Evolutionary conservation across 2,888 invertebrate species (phyloP), one percentile per base, ranked within the genome.

Genomic region (Orthosia gracilis): DNA sequence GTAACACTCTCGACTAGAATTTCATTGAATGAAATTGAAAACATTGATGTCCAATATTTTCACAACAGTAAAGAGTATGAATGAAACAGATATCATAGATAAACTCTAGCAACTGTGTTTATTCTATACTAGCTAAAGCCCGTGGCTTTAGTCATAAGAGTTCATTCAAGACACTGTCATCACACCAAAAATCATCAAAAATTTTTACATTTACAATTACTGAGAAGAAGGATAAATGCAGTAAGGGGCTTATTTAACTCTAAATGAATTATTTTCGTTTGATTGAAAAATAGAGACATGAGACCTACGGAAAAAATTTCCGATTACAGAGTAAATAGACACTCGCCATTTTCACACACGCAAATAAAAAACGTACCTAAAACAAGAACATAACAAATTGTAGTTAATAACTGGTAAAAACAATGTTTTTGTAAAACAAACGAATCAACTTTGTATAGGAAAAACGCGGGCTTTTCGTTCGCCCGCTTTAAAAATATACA

Each of bases 11-110:
- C 54, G 58, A 54, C 57, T 83, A 73, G 31, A 40, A 58, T 78
- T 69, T 52, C 79, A 73, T 9, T 81, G 66, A 83, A 69, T 78
- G 79, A 63, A 80, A 55, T 75, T 78, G 70, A 71, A 59, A 58
- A 82, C 65, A 69, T 73, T 61, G 67, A 26, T 31, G 68, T 65
- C 0, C 49, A 49, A 57, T 80, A 78, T 73, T 83, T 72, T 82
- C 78, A 82, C 54, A 80, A 80, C 17, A 47, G 9, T 76, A 64
- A 58, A 62, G 3, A 73, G 65, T 66, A 69, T 82, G 72, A 80
- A 69, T 71, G 80, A 82, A 82, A 58, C 21, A 61, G 59, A 71
- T 61, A 71, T 52, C 49, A n/a, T 69, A 76, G 61, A 82, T 47
- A 65, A 31, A 65, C 50, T 67, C 54, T 40, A 23, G 2, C 55